Percentiles rank a stretch among this genome's conserved stretches.
phyloP scores from a whole-genome alignment of 2,113 vertebrate genomes.

The Vireo altiloquus region DNA sequence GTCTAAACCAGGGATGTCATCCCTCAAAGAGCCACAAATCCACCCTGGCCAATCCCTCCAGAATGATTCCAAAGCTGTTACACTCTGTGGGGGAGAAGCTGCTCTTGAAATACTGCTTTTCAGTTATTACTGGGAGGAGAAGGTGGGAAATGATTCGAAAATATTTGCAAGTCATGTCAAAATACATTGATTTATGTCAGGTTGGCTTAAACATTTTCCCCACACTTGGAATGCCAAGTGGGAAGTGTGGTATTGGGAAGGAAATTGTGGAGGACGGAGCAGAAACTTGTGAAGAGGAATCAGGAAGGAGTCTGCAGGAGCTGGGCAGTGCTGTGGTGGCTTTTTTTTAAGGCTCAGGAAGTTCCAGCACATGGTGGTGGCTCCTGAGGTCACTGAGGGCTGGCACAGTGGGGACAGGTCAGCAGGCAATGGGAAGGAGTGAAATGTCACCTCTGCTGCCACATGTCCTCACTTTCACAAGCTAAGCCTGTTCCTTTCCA shows the following conservation, averaged over 20 bases:
- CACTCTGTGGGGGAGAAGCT: not conserved
- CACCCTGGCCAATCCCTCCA: not conserved
- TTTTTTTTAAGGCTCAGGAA: not conserved
- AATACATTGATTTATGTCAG: not conserved
- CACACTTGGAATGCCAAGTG: not conserved
- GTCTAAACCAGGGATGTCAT: not conserved
- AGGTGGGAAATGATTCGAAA: not conserved
- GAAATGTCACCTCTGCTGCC: not conserved
- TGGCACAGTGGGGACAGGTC: accelerated
- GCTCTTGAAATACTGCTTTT: not conserved
- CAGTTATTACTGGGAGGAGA: not conserved
- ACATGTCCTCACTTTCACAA: not conserved
- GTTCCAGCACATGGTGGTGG: not conserved
- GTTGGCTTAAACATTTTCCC: not conserved
- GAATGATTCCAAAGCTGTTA: not conserved
- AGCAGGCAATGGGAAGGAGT: accelerated
- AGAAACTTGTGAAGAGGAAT: not conserved
- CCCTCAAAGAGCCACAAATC: not conserved
- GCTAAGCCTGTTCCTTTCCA: accelerated
- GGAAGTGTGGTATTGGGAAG: not conserved
- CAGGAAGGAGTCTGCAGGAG: not conserved
- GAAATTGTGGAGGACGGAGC: not conserved
- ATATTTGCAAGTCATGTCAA: not conserved
- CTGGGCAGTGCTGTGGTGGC: not conserved
- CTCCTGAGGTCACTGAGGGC: not conserved